Conservation (phyloP, 2,797 vertebrate species). For the Brachyalestes nurse region DNA sequence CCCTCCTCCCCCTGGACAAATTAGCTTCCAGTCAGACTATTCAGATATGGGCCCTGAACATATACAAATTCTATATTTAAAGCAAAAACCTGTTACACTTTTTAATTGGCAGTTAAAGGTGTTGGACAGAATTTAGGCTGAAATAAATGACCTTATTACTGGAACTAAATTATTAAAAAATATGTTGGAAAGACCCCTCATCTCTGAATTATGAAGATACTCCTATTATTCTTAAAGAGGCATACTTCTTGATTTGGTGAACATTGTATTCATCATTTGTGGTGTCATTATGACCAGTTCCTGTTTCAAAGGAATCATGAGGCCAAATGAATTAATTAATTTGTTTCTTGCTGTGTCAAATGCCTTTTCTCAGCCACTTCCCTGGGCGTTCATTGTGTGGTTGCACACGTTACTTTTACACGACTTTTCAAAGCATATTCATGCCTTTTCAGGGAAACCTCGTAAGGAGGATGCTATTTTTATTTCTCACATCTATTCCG, state of each 20-base stretch:
- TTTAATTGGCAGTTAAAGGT: neutral
- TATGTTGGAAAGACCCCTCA: neutral
- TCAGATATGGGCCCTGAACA: neutral
- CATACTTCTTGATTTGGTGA: too few species aligned
- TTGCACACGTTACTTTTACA: conserved; percentile 66
- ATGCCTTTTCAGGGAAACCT: conserved; percentile 59
- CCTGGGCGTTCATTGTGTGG: neutral
- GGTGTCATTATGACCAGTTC: neutral
- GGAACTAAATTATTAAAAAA: neutral
- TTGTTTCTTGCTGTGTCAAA: neutral
- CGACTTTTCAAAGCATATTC: conserved; percentile 57
- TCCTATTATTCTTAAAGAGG: too few species aligned
- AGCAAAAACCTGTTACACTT: neutral
- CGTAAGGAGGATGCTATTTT: neutral
- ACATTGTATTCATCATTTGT: conserved; percentile 10
- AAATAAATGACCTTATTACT: neutral
- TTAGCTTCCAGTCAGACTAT: neutral
- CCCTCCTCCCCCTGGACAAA: too few species aligned
- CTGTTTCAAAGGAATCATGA: neutral
- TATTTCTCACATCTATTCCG: neutral
- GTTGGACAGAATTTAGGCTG: neutral
- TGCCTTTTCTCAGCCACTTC: conserved; percentile 10
- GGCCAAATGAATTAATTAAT: neutral
- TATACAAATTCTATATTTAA: neutral
- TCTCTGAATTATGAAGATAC: neutral